phyloP scores from a whole-genome alignment of 37 sponge, comb jelly and placozoan species.

The Crambe crambe region DNA sequence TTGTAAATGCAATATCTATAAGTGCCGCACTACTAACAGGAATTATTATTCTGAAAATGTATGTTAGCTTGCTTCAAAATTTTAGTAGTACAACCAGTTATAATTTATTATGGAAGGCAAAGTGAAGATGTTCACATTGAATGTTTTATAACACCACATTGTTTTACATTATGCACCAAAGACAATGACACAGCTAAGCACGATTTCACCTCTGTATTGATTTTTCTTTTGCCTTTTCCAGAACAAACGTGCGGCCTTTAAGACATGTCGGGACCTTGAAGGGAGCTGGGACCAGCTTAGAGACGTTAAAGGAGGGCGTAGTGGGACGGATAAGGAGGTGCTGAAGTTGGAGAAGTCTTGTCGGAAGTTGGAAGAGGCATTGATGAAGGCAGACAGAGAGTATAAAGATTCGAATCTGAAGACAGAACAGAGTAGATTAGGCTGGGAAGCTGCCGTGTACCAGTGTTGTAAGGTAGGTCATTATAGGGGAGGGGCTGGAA shows the following conservation, averaged over 20 bases:
- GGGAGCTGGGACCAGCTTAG: slow-evolving; percentile 43
- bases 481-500: no score
- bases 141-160: no score
- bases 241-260: slow-evolving; percentile 38
- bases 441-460: slow-evolving; percentile 85
- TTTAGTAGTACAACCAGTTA: no score
- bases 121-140: no score
- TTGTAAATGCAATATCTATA: no score
- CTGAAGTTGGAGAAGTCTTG: slow-evolving; percentile 62
- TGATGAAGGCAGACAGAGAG: slow-evolving; percentile 69
- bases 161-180: no score
- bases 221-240: slow-evolving; percentile 19
- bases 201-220: no score
- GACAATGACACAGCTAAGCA: no score
- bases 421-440: slow-evolving; percentile 70
- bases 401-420: slow-evolving; percentile 67
- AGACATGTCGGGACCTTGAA: slow-evolving; percentile 57
- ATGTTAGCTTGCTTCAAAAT: no score
- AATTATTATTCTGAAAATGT: no score
- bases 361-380: slow-evolving; percentile 67
- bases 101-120: no score
- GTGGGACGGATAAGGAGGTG: slow-evolving; percentile 54
- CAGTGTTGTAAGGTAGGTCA: slow-evolving; percentile 60
- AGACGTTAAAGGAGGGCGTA: slow-evolving; percentile 24
- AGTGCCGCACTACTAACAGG: no score